Conservation (phyloP, 2,888 invertebrate genomes). For the Tridacna crocea region DNA sequence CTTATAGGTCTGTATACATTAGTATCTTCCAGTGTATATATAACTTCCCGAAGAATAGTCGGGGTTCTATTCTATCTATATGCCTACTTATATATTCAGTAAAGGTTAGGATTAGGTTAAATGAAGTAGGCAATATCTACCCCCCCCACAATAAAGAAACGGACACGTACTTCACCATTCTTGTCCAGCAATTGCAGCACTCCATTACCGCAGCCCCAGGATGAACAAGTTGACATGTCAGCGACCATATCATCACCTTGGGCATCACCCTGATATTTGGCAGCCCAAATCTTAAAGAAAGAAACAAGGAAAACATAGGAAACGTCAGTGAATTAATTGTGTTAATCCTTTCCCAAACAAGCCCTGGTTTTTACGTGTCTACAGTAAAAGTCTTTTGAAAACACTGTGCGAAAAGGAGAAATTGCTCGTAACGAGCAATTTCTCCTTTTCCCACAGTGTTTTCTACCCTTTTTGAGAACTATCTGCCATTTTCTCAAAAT, state of each 20-base stretch:
- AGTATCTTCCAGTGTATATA: no score
- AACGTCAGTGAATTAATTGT: background rate
- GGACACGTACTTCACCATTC: constrained; percentile 19
- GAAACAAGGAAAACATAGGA: background rate
- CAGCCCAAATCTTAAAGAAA: constrained; percentile 27
- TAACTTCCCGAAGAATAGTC: no score
- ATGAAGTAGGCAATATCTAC: background rate
- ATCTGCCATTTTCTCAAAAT: no score
- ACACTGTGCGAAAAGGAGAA: no score
- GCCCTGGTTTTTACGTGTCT: no score
- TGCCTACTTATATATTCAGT: no score
- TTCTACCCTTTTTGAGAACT: no score
- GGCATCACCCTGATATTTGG: background rate
- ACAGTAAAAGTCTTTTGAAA: background rate
- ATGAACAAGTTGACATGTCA: constrained; percentile 9
- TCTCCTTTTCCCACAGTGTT: no score
- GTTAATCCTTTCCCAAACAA: background rate
- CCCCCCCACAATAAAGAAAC: background rate
- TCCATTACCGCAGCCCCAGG: constrained; percentile 41
- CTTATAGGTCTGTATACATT: no score
- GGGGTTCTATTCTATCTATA: no score
- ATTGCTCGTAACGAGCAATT: no score
- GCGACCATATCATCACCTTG: constrained; percentile 2
- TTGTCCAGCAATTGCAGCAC: constrained; percentile 14
- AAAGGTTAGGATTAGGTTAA: no score